Percentiles rank a stretch among this genome's conserved stretches.
These are phyloP conservation scores for Hycleus cichorii DNA, from an alignment of 1,140 invertebrate species.

Conservation along the genomic window DNA sequence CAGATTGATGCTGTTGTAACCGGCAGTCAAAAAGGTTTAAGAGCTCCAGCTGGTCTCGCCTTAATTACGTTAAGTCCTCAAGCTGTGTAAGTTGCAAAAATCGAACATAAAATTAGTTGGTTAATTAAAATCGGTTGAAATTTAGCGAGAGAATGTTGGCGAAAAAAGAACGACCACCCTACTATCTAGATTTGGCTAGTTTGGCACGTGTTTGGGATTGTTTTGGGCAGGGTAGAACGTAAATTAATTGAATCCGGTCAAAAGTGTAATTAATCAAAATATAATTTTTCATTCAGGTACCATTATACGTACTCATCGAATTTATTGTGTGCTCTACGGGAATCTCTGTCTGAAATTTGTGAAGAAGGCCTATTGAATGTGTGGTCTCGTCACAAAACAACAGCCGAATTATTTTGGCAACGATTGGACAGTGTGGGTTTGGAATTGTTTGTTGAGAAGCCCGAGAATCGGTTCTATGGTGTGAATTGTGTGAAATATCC, in stretches of 20 bases:
- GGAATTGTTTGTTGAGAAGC: constrained; percentile 4
- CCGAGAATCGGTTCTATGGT: constrained; percentile 8
- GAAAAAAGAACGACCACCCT: constrained; percentile 5
- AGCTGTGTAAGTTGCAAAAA: constrained; percentile 54
- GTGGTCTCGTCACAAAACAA: constrained; percentile 1
- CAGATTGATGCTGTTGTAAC: constrained; percentile 72
- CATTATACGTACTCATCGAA: constrained; percentile 7
- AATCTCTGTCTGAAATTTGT: constrained; percentile 6
- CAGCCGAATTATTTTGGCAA: background rate
- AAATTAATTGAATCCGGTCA: no score
- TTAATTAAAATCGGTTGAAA: background rate
- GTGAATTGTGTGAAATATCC: constrained; percentile 1
- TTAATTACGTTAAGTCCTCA: constrained; percentile 73
- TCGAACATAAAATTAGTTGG: background rate
- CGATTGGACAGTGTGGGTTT: constrained; percentile 2
- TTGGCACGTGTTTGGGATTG: constrained; percentile 2
- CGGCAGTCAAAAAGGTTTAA: constrained; percentile 75
- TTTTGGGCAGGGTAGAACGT: background rate
- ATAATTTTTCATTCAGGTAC: background rate
- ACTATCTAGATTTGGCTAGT: constrained; percentile 1
- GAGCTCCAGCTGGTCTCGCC: constrained; percentile 70
- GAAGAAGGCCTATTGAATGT: constrained; percentile 12
- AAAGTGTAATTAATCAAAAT: no score
- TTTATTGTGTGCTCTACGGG: background rate
- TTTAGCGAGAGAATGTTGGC: background rate